phyloP scores from a whole-genome alignment of 2,888 invertebrate genomes.

The Eledona agricola region DNA sequence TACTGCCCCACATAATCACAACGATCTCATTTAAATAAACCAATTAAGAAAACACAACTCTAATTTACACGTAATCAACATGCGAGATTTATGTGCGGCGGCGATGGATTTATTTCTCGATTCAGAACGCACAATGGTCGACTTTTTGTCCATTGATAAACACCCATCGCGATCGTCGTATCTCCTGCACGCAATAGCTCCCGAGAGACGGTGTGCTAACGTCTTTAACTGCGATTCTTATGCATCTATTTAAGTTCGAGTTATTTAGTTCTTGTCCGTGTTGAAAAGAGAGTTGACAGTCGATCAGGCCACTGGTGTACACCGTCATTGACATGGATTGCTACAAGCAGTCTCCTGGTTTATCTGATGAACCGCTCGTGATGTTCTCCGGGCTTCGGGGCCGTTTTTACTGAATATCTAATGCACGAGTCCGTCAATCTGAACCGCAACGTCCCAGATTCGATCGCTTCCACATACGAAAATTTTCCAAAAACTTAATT shows the following conservation, averaged over 20 bases:
- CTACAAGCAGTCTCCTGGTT: conserved; percentile 38
- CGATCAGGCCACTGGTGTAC: conserved; percentile 46
- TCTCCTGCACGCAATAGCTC: conserved; percentile 20
- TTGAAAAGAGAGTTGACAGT: conserved; percentile 46
- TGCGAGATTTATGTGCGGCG: conserved; percentile 15
- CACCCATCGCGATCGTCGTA: conserved; percentile 12
- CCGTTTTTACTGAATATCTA: conserved; percentile 43
- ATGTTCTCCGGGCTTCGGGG: conserved; percentile 38
- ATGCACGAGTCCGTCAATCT: conserved; percentile 39
- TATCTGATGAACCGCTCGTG: conserved; percentile 47
- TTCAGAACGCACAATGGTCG: conserved; percentile 19
- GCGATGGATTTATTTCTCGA: conserved; percentile 11
- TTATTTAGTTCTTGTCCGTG: conserved; percentile 45
- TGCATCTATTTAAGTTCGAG: conserved; percentile 40
- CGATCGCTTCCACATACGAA: no score
- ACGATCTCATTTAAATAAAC: conserved; percentile 41
- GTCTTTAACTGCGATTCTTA: conserved; percentile 19
- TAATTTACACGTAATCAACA: conserved; percentile 14
- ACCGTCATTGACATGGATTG: conserved; percentile 41
- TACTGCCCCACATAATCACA: conserved; percentile 58
- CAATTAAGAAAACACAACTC: conserved; percentile 21
- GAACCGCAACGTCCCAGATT: no score
- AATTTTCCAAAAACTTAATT: no score
- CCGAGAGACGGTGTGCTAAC: conserved; percentile 18
- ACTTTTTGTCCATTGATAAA: conserved; percentile 27